Conservation (phyloP, 2,113 vertebrate genomes). For the Pontoporia blainvillei region DNA sequence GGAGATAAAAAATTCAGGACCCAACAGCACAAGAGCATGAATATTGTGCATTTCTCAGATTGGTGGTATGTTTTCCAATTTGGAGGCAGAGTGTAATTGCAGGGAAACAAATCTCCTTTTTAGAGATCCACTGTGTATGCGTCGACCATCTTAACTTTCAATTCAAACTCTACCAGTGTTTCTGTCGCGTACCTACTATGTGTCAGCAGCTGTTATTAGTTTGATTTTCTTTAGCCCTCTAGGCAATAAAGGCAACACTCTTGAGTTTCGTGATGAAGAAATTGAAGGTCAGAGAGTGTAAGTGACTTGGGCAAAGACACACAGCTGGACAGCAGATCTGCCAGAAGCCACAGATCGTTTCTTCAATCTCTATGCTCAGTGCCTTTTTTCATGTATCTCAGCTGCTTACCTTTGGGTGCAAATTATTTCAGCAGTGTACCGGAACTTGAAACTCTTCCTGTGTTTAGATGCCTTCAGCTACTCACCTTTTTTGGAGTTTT, state of each 20-base stretch:
- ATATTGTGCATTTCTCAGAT: neutral
- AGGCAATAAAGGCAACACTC: neutral
- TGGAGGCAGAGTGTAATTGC: neutral
- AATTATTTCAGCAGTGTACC: fast-evolving
- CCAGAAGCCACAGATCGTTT: neutral
- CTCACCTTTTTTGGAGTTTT: neutral
- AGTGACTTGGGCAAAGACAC: neutral
- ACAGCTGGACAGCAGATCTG: neutral
- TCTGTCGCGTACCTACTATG: neutral
- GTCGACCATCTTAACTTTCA: neutral
- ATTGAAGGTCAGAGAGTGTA: neutral
- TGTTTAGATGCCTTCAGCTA: neutral
- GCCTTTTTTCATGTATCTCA: fast-evolving
- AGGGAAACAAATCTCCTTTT: slow-evolving; percentile 24
- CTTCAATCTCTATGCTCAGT: neutral
- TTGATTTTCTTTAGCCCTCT: too few species aligned
- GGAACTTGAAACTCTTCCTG: neutral
- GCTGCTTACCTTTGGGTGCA: neutral
- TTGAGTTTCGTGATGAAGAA: neutral
- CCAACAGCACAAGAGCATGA: slow-evolving; percentile 34
- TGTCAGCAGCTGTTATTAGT: neutral
- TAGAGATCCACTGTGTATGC: neutral
- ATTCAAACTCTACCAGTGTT: neutral
- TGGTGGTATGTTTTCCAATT: slow-evolving; percentile 48
- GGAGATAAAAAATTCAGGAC: slow-evolving; percentile 68